phyloP scores from a whole-genome alignment of 1,140 invertebrate species.

The Nautilus pompilius region DNA sequence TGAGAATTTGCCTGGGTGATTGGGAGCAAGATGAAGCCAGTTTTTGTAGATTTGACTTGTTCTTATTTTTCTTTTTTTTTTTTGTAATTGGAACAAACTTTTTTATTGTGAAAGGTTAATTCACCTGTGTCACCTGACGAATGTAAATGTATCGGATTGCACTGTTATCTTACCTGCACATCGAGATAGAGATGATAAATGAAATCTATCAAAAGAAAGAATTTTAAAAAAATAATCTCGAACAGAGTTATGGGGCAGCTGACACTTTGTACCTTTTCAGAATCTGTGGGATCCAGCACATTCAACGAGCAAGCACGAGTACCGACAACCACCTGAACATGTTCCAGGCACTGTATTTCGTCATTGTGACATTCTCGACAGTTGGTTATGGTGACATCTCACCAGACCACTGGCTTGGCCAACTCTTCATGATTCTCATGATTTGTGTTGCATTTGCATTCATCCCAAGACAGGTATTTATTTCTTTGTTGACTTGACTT shows the following conservation, averaged over 20 bases:
- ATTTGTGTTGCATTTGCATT: conserved; percentile 92
- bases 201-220: neutral
- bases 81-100: neutral
- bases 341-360: conserved; percentile 93
- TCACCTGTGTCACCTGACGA: neutral
- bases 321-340: conserved; percentile 85
- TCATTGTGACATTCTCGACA: conserved; percentile 94
- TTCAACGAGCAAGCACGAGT: conserved; percentile 71
- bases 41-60: too few species aligned
- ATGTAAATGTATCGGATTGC: neutral
- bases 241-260: neutral
- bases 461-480: conserved; percentile 82
- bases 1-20: too few species aligned
- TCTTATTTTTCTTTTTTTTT: too few species aligned
- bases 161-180: neutral
- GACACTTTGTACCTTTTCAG: conserved; percentile 57
- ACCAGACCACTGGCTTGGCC: conserved; percentile 94
- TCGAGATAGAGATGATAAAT: neutral
- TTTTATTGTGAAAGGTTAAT: neutral
- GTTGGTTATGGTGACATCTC: conserved; percentile 78
- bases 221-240: neutral
- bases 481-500: too few species aligned
- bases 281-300: conserved; percentile 93
- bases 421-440: conserved; percentile 91
- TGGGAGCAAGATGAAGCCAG: too few species aligned